Evolutionary conservation across 92 coral and sea anemone species (phyloP).

Genomic region (Desmophyllum pertusum): DNA sequence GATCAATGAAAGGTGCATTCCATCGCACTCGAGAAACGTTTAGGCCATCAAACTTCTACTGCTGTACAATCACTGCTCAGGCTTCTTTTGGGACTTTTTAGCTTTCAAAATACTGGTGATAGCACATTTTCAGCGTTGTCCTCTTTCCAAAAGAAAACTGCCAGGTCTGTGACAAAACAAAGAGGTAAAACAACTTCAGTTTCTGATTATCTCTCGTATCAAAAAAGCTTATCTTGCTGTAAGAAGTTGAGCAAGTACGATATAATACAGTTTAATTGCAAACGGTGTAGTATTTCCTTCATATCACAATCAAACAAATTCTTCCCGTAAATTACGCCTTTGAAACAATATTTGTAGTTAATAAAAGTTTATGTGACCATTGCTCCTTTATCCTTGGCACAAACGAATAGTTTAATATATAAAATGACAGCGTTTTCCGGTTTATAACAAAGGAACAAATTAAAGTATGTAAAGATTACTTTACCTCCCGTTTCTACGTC

Average conservation of each 20-base stretch:
- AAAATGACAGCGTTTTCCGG: not conserved
- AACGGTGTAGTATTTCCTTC: slow-evolving; percentile 25
- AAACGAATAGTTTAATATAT: not conserved
- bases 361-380: not conserved
- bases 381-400: not conserved
- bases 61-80: not conserved
- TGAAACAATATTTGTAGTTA: not conserved
- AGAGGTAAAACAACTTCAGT: not conserved
- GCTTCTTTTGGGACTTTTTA: not conserved
- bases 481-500: slow-evolving; percentile 34
- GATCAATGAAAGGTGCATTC: slow-evolving; percentile 8
- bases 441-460: not conserved
- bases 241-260: not conserved
- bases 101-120: slow-evolving; percentile 9
- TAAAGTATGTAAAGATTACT: not conserved
- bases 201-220: slow-evolving; percentile 14
- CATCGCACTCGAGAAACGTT: slow-evolving; percentile 17
- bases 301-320: not conserved
- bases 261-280: not conserved
- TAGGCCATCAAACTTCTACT: not conserved
- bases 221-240: slow-evolving; percentile 40
- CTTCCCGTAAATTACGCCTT: not conserved
- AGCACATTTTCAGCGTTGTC: not conserved
- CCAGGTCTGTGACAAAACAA: slow-evolving; percentile 31
- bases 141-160: slow-evolving; percentile 52